Conservation (phyloP, 2,888 invertebrate species). For the Drosophila stalkeri region DNA sequence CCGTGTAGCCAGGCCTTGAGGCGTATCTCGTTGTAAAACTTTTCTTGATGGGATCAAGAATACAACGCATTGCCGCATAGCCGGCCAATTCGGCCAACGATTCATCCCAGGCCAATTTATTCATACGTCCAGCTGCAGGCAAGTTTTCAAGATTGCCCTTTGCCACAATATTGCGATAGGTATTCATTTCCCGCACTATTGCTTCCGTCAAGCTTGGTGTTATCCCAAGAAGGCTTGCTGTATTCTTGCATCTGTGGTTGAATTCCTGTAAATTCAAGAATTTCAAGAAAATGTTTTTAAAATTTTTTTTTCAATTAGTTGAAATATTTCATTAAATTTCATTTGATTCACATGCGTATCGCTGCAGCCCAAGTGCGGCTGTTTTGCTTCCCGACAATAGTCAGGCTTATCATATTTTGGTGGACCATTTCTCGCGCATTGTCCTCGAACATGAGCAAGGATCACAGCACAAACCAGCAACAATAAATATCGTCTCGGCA, state of each 20-base stretch:
- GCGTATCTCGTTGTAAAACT: not conserved
- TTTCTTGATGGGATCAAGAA: accelerated
- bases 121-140: constrained; percentile 20
- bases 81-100: constrained; percentile 24
- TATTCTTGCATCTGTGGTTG: accelerated
- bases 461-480: not conserved
- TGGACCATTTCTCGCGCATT: not conserved
- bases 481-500: not conserved
- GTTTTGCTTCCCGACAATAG: constrained; percentile 16
- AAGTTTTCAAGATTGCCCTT: not conserved
- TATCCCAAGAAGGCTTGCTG: accelerated
- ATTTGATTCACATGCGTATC: not conserved
- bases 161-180: constrained; percentile 5
- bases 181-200: not conserved
- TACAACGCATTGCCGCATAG: constrained; percentile 9
- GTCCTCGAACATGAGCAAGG: not conserved
- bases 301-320: not conserved
- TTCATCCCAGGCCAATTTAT: constrained; percentile 13
- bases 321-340: not conserved
- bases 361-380: constrained; percentile 12
- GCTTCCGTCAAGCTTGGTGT: accelerated
- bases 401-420: not conserved
- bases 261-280: not conserved
- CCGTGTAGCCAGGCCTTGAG: constrained; percentile 16
- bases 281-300: no score